These are phyloP conservation scores for Dicyrtoma fusca DNA, from an alignment of 2,888 invertebrate species.

Conservation along the genomic window DNA sequence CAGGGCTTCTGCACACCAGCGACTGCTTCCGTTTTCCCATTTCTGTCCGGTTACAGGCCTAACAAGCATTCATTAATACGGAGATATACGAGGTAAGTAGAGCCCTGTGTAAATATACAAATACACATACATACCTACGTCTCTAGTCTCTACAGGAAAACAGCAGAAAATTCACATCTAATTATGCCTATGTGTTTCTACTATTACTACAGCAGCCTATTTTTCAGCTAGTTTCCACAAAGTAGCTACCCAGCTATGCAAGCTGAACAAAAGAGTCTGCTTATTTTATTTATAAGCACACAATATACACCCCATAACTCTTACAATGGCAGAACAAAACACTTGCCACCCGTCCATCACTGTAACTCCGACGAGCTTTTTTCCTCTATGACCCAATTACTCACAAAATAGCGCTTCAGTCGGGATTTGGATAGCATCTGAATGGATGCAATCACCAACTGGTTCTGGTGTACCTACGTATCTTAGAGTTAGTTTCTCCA, in stretches of 20 bases:
- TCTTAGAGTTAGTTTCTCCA: not conserved
- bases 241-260: not conserved
- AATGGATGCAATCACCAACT: too few relatives aligned
- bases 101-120: not conserved
- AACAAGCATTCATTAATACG: not conserved
- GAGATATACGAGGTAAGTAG: not conserved
- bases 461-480: too few relatives aligned
- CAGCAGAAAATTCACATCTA: too few relatives aligned
- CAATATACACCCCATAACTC: not conserved
- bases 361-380: not conserved
- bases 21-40: conserved; percentile 22
- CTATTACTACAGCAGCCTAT: too few relatives aligned
- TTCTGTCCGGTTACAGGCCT: not conserved
- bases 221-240: too few relatives aligned
- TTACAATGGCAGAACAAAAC: conserved; percentile 3
- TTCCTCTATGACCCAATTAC: not conserved
- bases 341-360: conserved; percentile 8
- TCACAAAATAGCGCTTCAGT: not conserved
- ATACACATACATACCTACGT: too few relatives aligned
- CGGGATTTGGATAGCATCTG: not conserved
- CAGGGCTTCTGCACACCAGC: conserved; percentile 17
- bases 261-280: conserved; percentile 21
- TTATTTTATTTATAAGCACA: not conserved
- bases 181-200: too few relatives aligned
- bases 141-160: too few relatives aligned